Conservation (phyloP, 2,888 invertebrate genomes). For the Seira sanloemensis region DNA sequence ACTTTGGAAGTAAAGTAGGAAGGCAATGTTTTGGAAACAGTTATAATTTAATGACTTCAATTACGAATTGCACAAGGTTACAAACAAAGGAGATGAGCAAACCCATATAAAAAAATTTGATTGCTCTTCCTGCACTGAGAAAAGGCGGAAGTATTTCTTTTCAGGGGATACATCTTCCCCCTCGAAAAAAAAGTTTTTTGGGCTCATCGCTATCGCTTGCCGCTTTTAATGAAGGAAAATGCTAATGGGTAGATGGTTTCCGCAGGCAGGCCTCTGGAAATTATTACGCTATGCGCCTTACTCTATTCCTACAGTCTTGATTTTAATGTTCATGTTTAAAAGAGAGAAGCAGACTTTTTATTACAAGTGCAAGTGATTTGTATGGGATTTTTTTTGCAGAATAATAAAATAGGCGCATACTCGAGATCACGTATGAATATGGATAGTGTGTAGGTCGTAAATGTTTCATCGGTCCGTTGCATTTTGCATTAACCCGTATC, state of each 20-base stretch:
- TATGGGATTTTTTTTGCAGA: neutral
- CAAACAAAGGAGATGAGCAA: neutral
- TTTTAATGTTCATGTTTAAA: neutral
- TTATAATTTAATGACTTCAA: constrained; percentile 17
- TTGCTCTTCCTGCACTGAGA: too few species aligned
- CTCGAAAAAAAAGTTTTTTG: too few species aligned
- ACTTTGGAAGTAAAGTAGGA: neutral
- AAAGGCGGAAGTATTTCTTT: too few species aligned
- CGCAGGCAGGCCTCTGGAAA: too few species aligned
- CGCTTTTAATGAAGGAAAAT: too few species aligned
- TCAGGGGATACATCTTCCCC: too few species aligned
- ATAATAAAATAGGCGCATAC: neutral
- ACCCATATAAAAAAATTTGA: too few species aligned
- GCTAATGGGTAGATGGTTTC: too few species aligned
- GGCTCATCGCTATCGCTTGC: too few species aligned
- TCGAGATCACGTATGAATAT: neutral
- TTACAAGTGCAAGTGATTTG: neutral
- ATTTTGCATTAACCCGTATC: neutral
- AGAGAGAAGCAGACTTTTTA: neutral
- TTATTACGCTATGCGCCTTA: neutral
- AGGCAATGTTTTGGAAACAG: constrained; percentile 19
- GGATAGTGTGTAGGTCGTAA: neutral
- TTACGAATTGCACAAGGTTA: constrained; percentile 1
- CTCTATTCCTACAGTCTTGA: too few species aligned
- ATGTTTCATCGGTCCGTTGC: constrained; percentile 1